Conservation (phyloP, 2,888 invertebrate genomes). For the Drosophila austrosaltans region DNA sequence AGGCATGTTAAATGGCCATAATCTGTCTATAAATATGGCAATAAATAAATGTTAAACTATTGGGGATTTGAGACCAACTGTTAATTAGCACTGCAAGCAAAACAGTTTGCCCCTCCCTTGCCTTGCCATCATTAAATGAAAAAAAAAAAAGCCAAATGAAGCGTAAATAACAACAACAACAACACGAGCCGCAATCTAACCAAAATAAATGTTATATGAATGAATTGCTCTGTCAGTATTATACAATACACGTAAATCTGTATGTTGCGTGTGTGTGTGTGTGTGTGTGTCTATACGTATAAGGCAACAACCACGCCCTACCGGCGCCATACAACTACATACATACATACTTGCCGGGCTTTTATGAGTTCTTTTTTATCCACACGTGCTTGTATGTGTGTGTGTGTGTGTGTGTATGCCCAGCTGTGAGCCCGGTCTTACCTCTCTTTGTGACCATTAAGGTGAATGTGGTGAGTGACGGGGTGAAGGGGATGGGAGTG, state of each 20-base stretch:
- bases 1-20: constrained; percentile 39
- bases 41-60: constrained; percentile 51
- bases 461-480: background rate
- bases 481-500: constrained; percentile 11
- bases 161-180: constrained; percentile 55
- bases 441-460: background rate
- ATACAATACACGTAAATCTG: background rate
- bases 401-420: constrained; percentile 24
- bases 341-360: constrained; percentile 51
- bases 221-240: constrained; percentile 51
- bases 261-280: background rate
- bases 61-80: constrained; percentile 54
- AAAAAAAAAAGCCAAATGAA: constrained; percentile 64
- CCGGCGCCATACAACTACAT: constrained; percentile 58
- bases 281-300: constrained; percentile 17
- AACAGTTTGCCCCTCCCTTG: constrained; percentile 45
- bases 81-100: constrained; percentile 63
- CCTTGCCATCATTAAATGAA: constrained; percentile 35
- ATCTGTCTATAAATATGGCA: constrained; percentile 44
- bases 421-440: constrained; percentile 27
- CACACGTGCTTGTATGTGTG: constrained; percentile 22
- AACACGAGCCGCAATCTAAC: constrained; percentile 48
- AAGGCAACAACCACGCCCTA: constrained; percentile 57
- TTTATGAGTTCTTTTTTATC: constrained; percentile 53
- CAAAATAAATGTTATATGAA: constrained; percentile 57